phyloP scores from a whole-genome alignment of 2,888 invertebrate species.

The Phorcus lineatus region DNA sequence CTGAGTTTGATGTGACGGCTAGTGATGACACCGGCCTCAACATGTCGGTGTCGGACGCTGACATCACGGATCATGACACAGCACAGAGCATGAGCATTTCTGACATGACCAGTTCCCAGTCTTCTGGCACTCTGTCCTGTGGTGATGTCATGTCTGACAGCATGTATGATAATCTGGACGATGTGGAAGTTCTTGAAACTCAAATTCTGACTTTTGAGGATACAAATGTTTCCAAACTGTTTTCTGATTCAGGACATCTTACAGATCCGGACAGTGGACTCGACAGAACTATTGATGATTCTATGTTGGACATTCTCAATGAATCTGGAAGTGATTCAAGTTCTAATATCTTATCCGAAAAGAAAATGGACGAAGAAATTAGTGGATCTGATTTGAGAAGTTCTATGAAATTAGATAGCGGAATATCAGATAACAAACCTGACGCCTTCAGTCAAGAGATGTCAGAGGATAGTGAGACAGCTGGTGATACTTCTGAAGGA shows the following conservation, averaged over 20 bases:
- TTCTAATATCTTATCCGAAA: neutral
- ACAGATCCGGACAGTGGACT: slow-evolving; percentile 26
- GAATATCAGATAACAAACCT: neutral
- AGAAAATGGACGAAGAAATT: neutral
- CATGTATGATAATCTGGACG: slow-evolving; percentile 27
- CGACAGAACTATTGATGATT: slow-evolving; percentile 22
- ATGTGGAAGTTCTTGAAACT: neutral
- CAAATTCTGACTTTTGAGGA: neutral
- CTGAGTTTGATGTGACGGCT: slow-evolving; percentile 7
- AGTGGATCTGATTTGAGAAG: neutral
- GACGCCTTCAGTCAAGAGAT: neutral
- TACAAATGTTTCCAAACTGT: neutral
- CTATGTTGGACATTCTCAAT: neutral
- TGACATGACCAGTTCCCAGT: slow-evolving; percentile 38
- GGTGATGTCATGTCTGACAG: slow-evolving; percentile 33
- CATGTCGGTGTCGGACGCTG: slow-evolving; percentile 35
- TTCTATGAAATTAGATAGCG: neutral
- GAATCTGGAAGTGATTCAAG: neutral
- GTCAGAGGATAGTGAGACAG: neutral
- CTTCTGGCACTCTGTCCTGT: slow-evolving; percentile 24
- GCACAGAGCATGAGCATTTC: slow-evolving; percentile 28
- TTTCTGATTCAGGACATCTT: neutral
- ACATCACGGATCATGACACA: slow-evolving; percentile 30
- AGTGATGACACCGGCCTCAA: slow-evolving; percentile 33
- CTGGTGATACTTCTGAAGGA: neutral